phyloP scores from a whole-genome alignment of 2,797 vertebrate genomes.

The Mormyrus hasselquistii region DNA sequence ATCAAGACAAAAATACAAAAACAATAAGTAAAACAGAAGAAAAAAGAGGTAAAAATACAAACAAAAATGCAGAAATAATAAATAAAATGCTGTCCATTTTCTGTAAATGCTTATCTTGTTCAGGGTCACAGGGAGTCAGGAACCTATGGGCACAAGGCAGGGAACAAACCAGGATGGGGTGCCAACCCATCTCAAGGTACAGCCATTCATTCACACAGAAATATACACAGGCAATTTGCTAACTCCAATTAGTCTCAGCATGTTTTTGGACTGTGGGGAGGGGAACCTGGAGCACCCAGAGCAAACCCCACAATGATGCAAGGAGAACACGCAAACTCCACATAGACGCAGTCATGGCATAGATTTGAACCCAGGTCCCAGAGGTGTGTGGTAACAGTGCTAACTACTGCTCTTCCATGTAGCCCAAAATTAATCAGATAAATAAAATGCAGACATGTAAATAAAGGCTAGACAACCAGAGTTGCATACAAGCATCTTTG shows the following conservation, averaged over 20 bases:
- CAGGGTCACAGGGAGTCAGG: too few relatives aligned
- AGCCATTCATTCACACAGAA: background rate
- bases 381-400: too few relatives aligned
- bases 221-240: background rate
- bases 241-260: background rate
- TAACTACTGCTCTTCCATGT: background rate
- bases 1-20: too few relatives aligned
- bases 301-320: background rate
- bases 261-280: background rate
- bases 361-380: background rate
- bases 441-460: background rate
- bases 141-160: background rate
- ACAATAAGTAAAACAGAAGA: too few relatives aligned
- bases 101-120: too few relatives aligned
- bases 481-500: background rate
- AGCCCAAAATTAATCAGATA: background rate
- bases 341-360: too few relatives aligned
- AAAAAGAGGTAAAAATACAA: too few relatives aligned
- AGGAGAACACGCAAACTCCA: too few relatives aligned
- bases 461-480: background rate
- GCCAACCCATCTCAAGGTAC: background rate
- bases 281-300: background rate
- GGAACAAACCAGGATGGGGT: background rate
- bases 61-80: too few relatives aligned
- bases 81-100: too few relatives aligned